Percentiles rank a stretch among this genome's conserved stretches.
Conservation (phyloP, 2,797 vertebrate species). For the Sparidentex hasta region DNA sequence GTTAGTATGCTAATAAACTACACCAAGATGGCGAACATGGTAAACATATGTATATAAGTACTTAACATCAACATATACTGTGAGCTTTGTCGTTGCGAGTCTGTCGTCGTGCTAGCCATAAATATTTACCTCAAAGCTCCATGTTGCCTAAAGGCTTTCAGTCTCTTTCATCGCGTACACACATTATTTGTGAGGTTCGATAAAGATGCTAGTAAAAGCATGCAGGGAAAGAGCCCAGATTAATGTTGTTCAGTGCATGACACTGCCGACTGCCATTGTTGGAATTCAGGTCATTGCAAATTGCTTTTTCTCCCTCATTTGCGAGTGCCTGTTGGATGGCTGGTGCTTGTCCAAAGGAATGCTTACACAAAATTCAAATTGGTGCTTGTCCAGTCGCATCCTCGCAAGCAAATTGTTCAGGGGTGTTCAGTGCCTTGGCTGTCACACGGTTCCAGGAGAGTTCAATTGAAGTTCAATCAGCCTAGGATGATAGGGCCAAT, state of each 20-base stretch:
- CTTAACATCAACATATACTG: background rate
- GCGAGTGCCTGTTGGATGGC: slow-evolving; percentile 2
- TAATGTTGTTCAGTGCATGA: background rate
- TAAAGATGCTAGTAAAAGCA: background rate
- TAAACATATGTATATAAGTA: background rate
- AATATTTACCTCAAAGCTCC: background rate
- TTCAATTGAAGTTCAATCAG: slow-evolving; percentile 34
- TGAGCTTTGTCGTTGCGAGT: background rate
- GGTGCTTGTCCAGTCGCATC: slow-evolving; percentile 3
- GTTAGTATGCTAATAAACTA: background rate
- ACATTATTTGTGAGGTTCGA: background rate
- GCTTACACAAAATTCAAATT: slow-evolving; percentile 29
- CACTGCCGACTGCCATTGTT: background rate
- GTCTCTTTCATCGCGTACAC: background rate
- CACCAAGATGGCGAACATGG: background rate
- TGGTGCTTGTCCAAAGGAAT: slow-evolving; percentile 1
- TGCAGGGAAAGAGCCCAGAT: background rate
- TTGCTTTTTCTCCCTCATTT: slow-evolving; percentile 9
- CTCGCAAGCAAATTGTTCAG: slow-evolving; percentile 30
- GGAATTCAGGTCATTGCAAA: slow-evolving; percentile 4
- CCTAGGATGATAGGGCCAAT: background rate
- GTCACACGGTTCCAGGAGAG: background rate
- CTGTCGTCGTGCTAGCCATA: background rate
- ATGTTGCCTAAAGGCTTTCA: background rate
- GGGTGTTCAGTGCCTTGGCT: slow-evolving; percentile 12